A percentile compares a stretch with the other conserved stretches of the same genome.
These are phyloP conservation scores for Catostomus latipinnis DNA, from an alignment of 2,797 vertebrate genomes.

Conservation along the genomic window DNA sequence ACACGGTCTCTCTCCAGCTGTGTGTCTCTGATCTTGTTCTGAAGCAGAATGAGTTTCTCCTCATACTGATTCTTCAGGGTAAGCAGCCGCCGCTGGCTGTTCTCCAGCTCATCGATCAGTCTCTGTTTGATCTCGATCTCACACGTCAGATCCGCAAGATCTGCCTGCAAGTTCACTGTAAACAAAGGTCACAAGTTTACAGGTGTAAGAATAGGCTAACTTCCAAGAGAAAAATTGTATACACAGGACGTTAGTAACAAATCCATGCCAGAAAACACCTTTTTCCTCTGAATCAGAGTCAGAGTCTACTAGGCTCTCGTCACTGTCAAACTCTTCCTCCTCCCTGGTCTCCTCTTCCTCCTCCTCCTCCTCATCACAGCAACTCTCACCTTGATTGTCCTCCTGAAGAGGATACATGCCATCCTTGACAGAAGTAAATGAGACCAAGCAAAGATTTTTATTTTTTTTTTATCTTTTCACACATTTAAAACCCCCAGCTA, in stretches of 20 bases:
- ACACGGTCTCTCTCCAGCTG: conserved; percentile 96
- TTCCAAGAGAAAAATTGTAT: background rate
- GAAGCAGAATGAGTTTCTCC: conserved; percentile 94
- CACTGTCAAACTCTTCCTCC: conserved; percentile 87
- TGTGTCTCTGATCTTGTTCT: conserved; percentile 97
- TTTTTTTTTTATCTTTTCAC: background rate
- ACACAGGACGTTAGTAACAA: background rate
- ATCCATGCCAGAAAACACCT: conserved; percentile 74
- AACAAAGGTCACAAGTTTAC: conserved; percentile 33
- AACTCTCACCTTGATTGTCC: conserved; percentile 86
- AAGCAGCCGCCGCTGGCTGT: conserved; percentile 93
- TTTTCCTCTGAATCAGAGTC: conserved; percentile 95
- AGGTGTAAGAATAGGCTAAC: background rate
- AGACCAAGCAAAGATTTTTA: background rate
- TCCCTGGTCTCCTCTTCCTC: conserved; percentile 84
- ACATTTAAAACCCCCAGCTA: background rate
- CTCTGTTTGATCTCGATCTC: conserved; percentile 99
- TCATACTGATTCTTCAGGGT: conserved; percentile 96
- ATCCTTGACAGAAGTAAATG: conserved; percentile 63
- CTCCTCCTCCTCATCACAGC: conserved; percentile 91
- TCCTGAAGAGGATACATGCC: conserved; percentile 85
- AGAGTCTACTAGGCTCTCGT: conserved; percentile 93
- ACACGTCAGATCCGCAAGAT: conserved; percentile 94
- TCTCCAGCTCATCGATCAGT: conserved; percentile 97
- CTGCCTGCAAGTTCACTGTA: conserved; percentile 89